Base-by-base conservation (phyloP, 2,113 vertebrate genomes). In the Crotalus tigris region DNA sequence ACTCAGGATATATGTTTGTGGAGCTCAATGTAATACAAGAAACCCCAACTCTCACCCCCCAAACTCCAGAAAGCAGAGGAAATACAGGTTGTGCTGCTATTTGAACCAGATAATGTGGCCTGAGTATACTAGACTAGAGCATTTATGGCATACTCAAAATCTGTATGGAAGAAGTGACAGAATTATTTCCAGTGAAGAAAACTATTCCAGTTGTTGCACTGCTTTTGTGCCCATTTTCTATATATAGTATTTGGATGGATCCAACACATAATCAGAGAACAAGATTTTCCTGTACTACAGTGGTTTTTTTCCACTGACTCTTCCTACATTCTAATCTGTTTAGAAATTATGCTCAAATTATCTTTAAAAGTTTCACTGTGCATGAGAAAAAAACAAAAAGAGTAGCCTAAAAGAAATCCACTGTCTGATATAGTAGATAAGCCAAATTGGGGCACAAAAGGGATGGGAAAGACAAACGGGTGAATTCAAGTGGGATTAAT, bases 401-500 rank as follows among this genome's bases (percentile, higher is more conserved):
- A n/a, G 89, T 81, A 44, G 5, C 59, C 86, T 91, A 75, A 93
- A 95, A 49, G 55, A 61, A 92, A 95, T 44, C 0, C 94, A 91
- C 61, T 86, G 90, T n/a, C 11, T 2, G 93, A 23, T 46, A 95
- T 49, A 95, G 91, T 88, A 51, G 92, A 39, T 39, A n/a, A 93
- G 13, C 5, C 7, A 91, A 89, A 46, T 33, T 85, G 54, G 26
- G n/a, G 55, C 33, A 33, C 19, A 13, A 21, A 55, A 87, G 13
- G 23, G 39, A 46, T 29, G 54, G 15, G 11, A 94, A 81, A 26
- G 23, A 10, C 29, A 94, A 88, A 94, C 51, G 95, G 90, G 44
- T 39, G 2, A 94, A 93, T 85, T 61, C 11, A 96, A 92, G 26
- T 87, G 85, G 75, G 11, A 95, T 87, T 94, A 93, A 85, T 95